Conservation (phyloP, 1,140 invertebrate genomes). For the Drosophila trapezifrons region DNA sequence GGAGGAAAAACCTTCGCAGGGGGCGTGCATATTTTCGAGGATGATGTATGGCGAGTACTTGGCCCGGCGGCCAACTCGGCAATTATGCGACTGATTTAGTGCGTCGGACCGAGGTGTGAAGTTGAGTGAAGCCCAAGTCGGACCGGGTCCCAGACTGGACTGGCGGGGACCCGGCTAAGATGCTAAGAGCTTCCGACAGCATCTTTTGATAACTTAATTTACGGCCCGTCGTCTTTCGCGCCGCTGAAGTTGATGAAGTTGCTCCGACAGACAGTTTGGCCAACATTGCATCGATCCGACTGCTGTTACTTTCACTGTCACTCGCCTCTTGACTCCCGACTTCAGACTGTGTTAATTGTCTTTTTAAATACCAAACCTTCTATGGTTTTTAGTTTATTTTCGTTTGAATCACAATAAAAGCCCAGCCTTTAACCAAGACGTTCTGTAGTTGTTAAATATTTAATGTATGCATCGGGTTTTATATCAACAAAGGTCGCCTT, state of each 20-base stretch:
- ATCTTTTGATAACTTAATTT: constrained; percentile 79
- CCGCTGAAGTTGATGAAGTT: constrained; percentile 64
- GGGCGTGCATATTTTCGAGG: constrained; percentile 72
- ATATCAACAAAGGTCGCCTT: constrained; percentile 17
- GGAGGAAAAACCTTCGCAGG: constrained; percentile 15
- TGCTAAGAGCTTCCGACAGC: constrained; percentile 80
- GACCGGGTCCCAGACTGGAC: constrained; percentile 12
- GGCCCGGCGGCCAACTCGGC: constrained; percentile 34
- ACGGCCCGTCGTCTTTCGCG: constrained; percentile 61
- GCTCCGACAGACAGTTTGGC: constrained; percentile 46
- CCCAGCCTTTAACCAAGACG: background rate
- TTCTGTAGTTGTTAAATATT: constrained; percentile 29
- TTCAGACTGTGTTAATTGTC: constrained; percentile 58
- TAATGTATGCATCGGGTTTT: constrained; percentile 3
- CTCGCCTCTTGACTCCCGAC: constrained; percentile 25
- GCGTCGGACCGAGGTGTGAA: constrained; percentile 68
- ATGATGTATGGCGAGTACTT: constrained; percentile 66
- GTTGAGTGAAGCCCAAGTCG: constrained; percentile 60
- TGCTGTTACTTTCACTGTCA: constrained; percentile 74
- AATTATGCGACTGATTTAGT: constrained; percentile 82
- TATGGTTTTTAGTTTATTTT: constrained; percentile 13
- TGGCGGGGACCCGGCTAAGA: constrained; percentile 16
- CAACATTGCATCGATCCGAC: constrained; percentile 61
- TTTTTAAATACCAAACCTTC: constrained; percentile 42
- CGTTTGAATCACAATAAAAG: background rate